phyloP scores from a whole-genome alignment of 2,888 invertebrate genomes.

The Mesoligia furuncula region DNA sequence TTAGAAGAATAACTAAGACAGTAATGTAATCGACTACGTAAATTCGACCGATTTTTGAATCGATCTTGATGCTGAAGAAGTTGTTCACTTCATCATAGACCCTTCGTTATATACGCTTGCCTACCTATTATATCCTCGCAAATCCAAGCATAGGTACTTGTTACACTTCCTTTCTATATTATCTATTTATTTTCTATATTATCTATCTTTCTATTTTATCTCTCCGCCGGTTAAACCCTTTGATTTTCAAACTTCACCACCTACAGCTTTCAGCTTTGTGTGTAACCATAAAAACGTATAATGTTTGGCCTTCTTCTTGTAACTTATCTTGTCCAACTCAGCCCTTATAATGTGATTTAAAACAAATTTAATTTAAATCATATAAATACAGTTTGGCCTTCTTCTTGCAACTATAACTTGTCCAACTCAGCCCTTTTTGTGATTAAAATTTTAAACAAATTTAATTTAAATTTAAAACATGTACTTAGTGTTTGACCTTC shows the following conservation, averaged over 20 bases:
- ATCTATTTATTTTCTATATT: too few relatives aligned
- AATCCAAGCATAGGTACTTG: neutral
- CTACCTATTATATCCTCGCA: neutral
- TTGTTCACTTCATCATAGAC: neutral
- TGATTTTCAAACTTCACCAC: neutral
- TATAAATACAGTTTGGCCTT: too few relatives aligned
- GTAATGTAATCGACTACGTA: neutral
- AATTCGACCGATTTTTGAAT: too few relatives aligned
- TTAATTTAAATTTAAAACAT: too few relatives aligned
- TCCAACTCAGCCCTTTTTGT: conserved; percentile 8
- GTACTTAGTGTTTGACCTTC: neutral
- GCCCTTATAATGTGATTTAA: conserved; percentile 17
- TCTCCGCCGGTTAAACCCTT: neutral
- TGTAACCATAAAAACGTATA: too few relatives aligned
- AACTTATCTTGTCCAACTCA: neutral
- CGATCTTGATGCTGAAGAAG: too few relatives aligned
- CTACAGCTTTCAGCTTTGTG: too few relatives aligned
- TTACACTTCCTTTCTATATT: too few relatives aligned
- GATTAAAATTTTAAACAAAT: conserved; percentile 2
- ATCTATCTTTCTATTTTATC: too few relatives aligned
- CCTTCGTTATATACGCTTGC: neutral
- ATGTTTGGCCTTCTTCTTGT: neutral
- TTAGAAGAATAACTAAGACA: neutral
- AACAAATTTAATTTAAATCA: too few relatives aligned
- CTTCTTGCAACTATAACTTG: neutral